Evolutionary conservation across 2,888 invertebrate genomes (phyloP).

Genomic region (Melieria picta): DNA sequence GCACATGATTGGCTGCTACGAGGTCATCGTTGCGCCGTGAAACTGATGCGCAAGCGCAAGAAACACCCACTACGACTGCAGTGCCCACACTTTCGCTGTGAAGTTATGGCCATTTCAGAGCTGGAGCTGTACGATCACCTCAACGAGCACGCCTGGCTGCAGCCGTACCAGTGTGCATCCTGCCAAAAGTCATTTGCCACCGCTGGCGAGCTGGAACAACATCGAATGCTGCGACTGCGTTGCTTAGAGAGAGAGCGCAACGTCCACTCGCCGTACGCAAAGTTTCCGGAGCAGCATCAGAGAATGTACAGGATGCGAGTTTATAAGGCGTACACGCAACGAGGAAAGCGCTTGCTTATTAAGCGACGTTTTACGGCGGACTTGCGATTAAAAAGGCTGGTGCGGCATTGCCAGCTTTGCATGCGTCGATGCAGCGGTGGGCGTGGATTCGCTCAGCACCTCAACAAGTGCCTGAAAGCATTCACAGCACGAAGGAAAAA

Average conservation of each 20-base stretch:
- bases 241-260: constrained; percentile 35
- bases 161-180: constrained; percentile 44
- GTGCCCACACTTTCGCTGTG: constrained; percentile 52
- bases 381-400: too few species aligned
- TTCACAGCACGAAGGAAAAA: constrained; percentile 6
- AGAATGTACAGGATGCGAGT: too few species aligned
- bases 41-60: not conserved
- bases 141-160: constrained; percentile 35
- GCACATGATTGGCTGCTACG: constrained; percentile 37
- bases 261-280: not conserved
- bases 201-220: constrained; percentile 42
- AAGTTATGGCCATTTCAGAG: constrained; percentile 39
- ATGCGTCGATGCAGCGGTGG: not conserved
- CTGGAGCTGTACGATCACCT: constrained; percentile 49
- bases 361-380: too few species aligned
- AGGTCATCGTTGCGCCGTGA: constrained; percentile 41
- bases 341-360: too few species aligned
- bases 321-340: too few species aligned
- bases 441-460: constrained; percentile 8
- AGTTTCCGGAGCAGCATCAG: too few species aligned
- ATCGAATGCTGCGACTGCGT: constrained; percentile 35
- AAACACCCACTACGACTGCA: constrained; percentile 17
- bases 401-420: constrained; percentile 15
- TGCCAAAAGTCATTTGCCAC: constrained; percentile 45
- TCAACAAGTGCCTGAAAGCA: constrained; percentile 10